Evolutionary conservation across 2,113 vertebrate species (phyloP).

Genomic region (Psephotus haematonotus): DNA sequence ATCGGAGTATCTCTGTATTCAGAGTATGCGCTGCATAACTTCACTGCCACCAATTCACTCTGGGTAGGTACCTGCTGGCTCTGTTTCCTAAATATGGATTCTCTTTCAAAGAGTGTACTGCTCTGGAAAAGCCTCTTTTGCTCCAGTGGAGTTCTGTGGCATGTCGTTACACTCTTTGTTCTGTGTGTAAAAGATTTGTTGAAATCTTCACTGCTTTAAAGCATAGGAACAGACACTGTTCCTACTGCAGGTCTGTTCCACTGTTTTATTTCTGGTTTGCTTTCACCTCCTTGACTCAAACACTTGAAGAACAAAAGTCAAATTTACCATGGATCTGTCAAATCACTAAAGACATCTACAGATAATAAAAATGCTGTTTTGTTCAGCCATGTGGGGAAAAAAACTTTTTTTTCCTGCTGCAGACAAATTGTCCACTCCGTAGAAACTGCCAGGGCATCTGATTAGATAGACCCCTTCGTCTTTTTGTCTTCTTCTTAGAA

Average conservation of each 20-base stretch:
- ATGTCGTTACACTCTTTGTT: neutral
- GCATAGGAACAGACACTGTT: neutral
- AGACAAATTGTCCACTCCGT: neutral
- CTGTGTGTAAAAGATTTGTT: neutral
- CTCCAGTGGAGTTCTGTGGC: neutral
- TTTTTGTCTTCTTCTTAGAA: neutral
- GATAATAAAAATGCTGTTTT: neutral
- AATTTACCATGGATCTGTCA: neutral
- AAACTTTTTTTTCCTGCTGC: neutral
- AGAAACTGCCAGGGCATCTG: neutral
- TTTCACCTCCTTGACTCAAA: neutral
- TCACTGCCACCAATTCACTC: too few relatives aligned
- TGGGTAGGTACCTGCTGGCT: too few relatives aligned
- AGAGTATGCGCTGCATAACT: too few relatives aligned
- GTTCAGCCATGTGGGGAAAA: neutral
- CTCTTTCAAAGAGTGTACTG: neutral
- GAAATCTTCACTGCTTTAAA: neutral
- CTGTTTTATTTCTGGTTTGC: neutral
- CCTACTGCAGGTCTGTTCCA: neutral
- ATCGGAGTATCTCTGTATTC: too few relatives aligned
- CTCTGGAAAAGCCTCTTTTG: neutral
- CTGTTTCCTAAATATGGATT: neutral
- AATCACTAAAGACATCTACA: neutral
- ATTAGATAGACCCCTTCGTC: neutral
- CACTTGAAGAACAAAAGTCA: neutral